Evolutionary conservation across 2,797 vertebrate genomes (phyloP), one percentile per base, ranked within the genome.

Genomic region (Poeciliopsis infans): DNA sequence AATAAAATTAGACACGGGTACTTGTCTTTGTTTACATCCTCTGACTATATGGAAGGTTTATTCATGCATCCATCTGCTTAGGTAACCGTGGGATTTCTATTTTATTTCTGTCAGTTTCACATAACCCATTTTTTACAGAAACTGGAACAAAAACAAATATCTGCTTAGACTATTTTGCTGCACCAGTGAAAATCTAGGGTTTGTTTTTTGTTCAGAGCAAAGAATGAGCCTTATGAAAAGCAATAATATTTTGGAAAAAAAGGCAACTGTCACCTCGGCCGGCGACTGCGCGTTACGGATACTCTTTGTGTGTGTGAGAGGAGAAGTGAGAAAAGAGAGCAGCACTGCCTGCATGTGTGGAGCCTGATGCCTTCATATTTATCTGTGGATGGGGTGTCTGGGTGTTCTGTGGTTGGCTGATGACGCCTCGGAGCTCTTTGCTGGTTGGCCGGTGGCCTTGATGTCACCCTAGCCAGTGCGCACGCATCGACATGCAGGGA

Each of bases 401-500:
- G 49, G 77, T 53, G 74, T 55, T 83, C 80, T 83, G 88, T 85
- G 90, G 87, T 86, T 90, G 89, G 92, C 90, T 80, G 89, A 83
- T 46, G 83, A 82, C 80, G 76, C 81, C 74, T 61, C 41, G 1
- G 76, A 53, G 85, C 74, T 89, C 64, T 33, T 79, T 93, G 84
- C 84, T 87, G 89, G 89, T 90, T 91, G 93, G 91, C 85, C 85
- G 53, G 82, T 86, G 92, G 91, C 93, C 93, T 93, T 92, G 90
- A 92, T 94, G 93, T 94, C 92, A 93, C 91, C 90, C 91, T 82
- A 77, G 79, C 83, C 86, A 75, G 86, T 47, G 86, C 83, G 5
- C 92, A 87, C 43, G 82, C 86, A 89, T 85, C 89, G 78, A 47
- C 79, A 76, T 90, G 86, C 86, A 68, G 86, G 75, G 85, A 90